phyloP scores from a whole-genome alignment of 2,888 invertebrate genomes.

The Leucophora obtusa region DNA sequence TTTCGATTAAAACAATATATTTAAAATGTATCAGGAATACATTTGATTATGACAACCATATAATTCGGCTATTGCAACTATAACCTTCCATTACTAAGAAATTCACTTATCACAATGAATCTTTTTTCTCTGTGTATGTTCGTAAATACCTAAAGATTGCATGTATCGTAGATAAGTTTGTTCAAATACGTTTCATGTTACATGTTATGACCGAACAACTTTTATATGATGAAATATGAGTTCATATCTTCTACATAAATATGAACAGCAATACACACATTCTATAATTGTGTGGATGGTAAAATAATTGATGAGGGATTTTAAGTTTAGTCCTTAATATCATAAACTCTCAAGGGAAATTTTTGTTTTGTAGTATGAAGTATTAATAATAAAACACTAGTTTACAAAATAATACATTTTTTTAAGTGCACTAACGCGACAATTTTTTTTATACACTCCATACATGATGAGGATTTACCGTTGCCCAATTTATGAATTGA shows the following conservation, averaged over 20 bases:
- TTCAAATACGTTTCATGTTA: background rate
- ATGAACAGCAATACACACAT: background rate
- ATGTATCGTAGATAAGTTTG: background rate
- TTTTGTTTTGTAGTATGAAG: background rate
- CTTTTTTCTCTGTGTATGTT: no score
- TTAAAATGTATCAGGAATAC: no score
- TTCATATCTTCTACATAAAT: background rate
- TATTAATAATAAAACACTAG: background rate
- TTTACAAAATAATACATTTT: no score
- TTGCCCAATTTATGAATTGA: no score
- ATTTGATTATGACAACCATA: no score
- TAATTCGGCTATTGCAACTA: no score
- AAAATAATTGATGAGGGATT: conserved; percentile 54
- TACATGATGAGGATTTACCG: no score
- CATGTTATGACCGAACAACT: background rate
- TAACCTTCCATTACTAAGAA: no score
- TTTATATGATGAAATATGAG: background rate
- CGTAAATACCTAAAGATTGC: background rate
- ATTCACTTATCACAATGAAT: no score
- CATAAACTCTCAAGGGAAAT: background rate
- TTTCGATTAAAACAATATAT: no score
- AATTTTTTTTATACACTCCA: no score
- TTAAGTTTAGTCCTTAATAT: conserved; percentile 22
- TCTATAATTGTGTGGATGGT: conserved; percentile 26
- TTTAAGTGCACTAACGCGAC: no score